Evolutionary conservation across 2,797 vertebrate genomes (phyloP).

Genomic region (Syngnathus rostellatus): DNA sequence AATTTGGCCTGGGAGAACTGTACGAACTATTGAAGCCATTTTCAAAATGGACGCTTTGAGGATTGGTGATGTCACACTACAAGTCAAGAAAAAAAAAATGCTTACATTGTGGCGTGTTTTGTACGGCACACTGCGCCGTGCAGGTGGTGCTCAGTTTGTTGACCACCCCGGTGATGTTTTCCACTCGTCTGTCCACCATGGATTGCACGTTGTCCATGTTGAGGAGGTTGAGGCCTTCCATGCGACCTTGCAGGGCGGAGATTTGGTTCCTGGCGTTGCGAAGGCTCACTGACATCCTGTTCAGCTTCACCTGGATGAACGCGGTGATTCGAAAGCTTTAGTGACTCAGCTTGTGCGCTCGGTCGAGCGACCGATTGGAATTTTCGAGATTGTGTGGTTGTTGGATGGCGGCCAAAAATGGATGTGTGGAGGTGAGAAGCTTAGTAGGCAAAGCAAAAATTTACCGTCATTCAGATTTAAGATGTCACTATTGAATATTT

Average conservation of each 20-base stretch:
- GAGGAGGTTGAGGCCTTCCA: constrained; percentile 79
- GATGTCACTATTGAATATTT: no score
- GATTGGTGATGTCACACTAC: background rate
- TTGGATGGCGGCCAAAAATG: constrained; percentile 41
- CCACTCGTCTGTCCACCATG: constrained; percentile 79
- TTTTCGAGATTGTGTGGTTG: constrained; percentile 26
- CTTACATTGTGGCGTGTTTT: constrained; percentile 59
- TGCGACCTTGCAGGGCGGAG: constrained; percentile 71
- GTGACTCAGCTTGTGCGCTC: background rate
- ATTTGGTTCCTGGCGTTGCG: constrained; percentile 82
- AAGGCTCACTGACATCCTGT: constrained; percentile 80
- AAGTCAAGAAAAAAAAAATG: constrained; percentile 4
- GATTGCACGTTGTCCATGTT: constrained; percentile 82
- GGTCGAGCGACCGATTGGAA: constrained; percentile 34
- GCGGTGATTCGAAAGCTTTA: background rate
- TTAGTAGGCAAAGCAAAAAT: constrained; percentile 28
- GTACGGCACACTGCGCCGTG: constrained; percentile 67
- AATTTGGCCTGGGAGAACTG: constrained; percentile 16
- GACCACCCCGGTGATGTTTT: constrained; percentile 78
- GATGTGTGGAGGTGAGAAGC: constrained; percentile 23
- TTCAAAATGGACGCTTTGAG: constrained; percentile 1
- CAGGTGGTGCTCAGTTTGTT: constrained; percentile 80
- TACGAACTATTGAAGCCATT: constrained; percentile 17
- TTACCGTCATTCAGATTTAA: constrained; percentile 19
- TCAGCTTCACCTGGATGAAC: constrained; percentile 71